Percentiles rank a stretch among this genome's conserved stretches.
phyloP scores from a whole-genome alignment of 2,888 invertebrate genomes.

The Nemoura dubitans region DNA sequence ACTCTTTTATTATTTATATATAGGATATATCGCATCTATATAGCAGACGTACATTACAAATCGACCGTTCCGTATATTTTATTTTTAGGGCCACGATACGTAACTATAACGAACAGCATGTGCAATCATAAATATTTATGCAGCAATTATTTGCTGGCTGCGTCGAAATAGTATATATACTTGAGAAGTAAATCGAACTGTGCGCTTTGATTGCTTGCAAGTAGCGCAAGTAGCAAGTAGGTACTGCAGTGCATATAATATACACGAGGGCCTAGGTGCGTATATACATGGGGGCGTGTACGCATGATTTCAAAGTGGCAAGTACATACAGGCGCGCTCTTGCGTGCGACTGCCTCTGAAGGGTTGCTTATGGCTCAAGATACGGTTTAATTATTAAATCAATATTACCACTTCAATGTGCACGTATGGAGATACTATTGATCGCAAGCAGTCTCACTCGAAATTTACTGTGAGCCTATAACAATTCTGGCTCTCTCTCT shows the following conservation, averaged over 20 bases:
- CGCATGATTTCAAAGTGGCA: slow-evolving; percentile 8
- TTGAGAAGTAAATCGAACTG: background rate
- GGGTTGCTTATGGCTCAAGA: slow-evolving; percentile 25
- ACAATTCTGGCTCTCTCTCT: background rate
- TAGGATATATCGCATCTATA: background rate
- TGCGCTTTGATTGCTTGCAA: background rate
- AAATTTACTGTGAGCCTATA: too few species aligned
- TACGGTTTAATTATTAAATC: slow-evolving; percentile 33
- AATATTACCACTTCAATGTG: slow-evolving; percentile 19
- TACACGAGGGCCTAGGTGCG: background rate
- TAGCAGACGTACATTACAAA: background rate
- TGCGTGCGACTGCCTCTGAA: slow-evolving; percentile 7
- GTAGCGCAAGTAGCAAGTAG: background rate
- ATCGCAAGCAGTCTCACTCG: background rate
- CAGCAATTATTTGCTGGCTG: background rate
- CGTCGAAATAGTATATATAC: background rate
- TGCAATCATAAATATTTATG: background rate
- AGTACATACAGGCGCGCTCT: background rate
- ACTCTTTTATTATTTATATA: background rate
- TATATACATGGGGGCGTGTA: background rate
- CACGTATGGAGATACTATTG: slow-evolving; percentile 12
- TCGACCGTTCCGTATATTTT: background rate
- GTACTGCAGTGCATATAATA: background rate
- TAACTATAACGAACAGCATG: background rate
- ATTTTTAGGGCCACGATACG: background rate